Evolutionary conservation across 1,140 invertebrate genomes (phyloP).

Genomic region (Rhyacophila brunnea): DNA sequence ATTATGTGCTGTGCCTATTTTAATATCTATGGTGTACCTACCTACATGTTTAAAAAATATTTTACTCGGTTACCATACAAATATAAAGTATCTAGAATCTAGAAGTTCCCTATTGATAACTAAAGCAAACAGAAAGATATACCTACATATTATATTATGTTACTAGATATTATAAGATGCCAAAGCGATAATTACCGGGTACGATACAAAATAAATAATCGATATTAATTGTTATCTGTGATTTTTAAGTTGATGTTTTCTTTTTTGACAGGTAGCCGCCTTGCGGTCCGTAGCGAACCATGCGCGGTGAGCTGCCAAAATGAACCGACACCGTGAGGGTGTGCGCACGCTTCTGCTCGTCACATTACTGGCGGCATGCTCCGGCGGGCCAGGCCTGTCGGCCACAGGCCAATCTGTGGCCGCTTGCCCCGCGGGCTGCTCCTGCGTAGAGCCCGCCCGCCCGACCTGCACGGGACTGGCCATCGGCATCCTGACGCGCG

Average conservation of each 20-base stretch:
- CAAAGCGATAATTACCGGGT: no score
- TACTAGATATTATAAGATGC: no score
- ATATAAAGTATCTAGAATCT: no score
- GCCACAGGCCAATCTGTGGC: conserved; percentile 38
- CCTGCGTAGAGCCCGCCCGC: conserved; percentile 38
- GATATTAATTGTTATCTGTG: no score
- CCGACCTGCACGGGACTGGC: conserved; percentile 37
- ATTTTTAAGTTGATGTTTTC: neutral
- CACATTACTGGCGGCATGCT: conserved; percentile 16
- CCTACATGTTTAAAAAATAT: no score
- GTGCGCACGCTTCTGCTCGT: conserved; percentile 14
- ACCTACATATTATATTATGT: no score
- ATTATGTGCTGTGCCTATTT: no score
- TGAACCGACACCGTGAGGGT: conserved; percentile 15
- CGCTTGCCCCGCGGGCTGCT: conserved; percentile 43
- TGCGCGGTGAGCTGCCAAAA: conserved; percentile 15
- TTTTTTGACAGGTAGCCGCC: conserved; percentile 16
- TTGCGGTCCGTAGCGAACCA: conserved; percentile 6
- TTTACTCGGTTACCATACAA: no score
- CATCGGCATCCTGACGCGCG: conserved; percentile 38
- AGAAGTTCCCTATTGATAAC: no score
- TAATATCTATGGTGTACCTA: no score
- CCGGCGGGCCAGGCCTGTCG: conserved; percentile 39
- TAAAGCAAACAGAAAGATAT: no score
- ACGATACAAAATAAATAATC: no score